These are phyloP conservation scores for Cyanistes caeruleus DNA, from an alignment of 2,113 vertebrate genomes.

Conservation along the genomic window DNA sequence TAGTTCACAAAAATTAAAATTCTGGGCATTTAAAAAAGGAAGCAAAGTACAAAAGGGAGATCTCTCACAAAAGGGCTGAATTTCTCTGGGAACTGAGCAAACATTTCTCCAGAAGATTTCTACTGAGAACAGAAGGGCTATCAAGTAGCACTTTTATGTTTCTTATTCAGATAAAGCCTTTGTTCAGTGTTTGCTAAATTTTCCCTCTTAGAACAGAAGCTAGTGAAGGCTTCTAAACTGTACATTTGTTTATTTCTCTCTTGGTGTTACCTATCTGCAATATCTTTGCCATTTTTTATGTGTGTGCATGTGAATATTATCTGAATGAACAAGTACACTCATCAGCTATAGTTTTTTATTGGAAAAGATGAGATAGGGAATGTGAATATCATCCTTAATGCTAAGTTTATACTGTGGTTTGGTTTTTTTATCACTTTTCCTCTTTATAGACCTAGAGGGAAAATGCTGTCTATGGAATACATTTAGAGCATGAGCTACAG, in stretches of 20 bases:
- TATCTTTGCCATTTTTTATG: background rate
- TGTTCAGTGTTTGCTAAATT: background rate
- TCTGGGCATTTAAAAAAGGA: background rate
- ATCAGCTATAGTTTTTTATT: background rate
- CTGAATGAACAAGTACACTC: background rate
- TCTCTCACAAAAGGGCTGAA: background rate
- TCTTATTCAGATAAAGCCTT: background rate
- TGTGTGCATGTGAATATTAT: background rate
- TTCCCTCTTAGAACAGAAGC: background rate
- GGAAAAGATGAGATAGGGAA: background rate
- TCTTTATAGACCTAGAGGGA: background rate
- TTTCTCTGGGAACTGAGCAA: background rate
- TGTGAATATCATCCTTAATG: background rate
- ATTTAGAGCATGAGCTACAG: background rate
- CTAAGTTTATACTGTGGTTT: background rate
- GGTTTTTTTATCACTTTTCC: background rate
- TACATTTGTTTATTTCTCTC: background rate
- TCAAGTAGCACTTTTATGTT: background rate
- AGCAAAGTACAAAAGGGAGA: background rate
- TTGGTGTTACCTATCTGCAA: background rate
- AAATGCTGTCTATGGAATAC: background rate
- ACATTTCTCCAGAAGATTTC: background rate
- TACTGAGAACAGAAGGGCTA: background rate
- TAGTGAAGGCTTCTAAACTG: background rate
- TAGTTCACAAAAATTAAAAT: constrained; percentile 13